A percentile compares a stretch with the other conserved stretches of the same genome.
Evolutionary conservation across 2,888 invertebrate species (phyloP).

Genomic region (Cantharis flavilabris): DNA sequence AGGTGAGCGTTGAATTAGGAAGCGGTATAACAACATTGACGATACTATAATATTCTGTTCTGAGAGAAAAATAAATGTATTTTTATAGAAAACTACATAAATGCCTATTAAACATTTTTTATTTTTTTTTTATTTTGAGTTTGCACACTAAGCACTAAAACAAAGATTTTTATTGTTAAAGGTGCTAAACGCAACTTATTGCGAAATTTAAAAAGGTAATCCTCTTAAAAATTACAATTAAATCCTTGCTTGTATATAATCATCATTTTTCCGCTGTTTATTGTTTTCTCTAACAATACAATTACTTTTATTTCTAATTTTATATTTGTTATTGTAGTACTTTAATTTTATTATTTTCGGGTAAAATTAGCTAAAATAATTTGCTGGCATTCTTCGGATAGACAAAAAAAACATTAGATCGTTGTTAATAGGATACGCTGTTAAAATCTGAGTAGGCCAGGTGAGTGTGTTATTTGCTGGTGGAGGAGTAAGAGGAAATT

Average conservation of each 20-base stretch:
- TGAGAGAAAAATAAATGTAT: no score
- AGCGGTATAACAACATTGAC: background rate
- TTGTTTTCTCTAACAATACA: background rate
- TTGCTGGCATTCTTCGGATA: background rate
- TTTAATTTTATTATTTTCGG: background rate
- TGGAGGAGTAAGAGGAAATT: constrained; percentile 22
- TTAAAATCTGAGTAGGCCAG: constrained; percentile 33
- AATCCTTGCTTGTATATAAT: background rate
- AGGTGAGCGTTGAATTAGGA: background rate
- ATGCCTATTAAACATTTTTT: background rate
- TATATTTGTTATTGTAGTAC: background rate
- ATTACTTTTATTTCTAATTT: background rate
- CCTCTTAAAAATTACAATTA: background rate
- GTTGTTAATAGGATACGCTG: background rate
- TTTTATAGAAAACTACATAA: no score
- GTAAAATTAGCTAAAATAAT: background rate
- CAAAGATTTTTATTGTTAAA: background rate
- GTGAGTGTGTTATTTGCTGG: constrained; percentile 17
- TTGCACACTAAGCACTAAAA: background rate
- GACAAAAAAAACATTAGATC: background rate
- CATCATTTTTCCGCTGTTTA: background rate
- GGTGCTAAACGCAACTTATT: background rate
- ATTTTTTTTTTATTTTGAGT: background rate
- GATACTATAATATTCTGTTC: background rate
- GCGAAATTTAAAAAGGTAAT: background rate